Base-by-base conservation (phyloP, 2,797 vertebrate species). In the Morelia viridis region DNA sequence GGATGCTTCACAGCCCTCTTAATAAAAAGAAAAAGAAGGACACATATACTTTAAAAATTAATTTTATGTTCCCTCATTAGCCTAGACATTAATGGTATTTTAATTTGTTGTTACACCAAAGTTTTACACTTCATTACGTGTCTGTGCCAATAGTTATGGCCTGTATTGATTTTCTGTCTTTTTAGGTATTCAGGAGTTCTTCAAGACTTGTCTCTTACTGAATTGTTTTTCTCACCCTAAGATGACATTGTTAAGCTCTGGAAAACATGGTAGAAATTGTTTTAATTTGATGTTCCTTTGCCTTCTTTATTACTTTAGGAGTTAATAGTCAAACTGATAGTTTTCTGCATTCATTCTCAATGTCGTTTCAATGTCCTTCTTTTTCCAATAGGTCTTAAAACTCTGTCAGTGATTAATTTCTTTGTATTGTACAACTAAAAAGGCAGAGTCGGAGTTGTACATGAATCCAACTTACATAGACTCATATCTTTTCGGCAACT, bases 71-170 rank as follows among this genome's bases (percentile, higher is more conserved):
- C 3, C 13, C 95, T 95, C 76, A 93, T 96, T 95, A 94, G 56
- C 83, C 56, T 90, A 84, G 93, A 94, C 71, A 92, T 95, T 95
- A 96, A 96, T 95, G 85, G 93, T 94, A 31, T 92, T 96, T 96
- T 96, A 96, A 95, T 95, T 97, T 96, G 88, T 95, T 94, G 80
- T 95, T 95, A 96, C 87, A 95, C 91, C 10, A 56, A 95, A 93
- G 90, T 92, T 96, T 92, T 93, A 92, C 68, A 92, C 88, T 96
- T 92, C 91, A 94, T 95, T 96, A 94, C 91, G 94, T 94, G 94
- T 58, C 68, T 91, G 76, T 64, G 93, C 93, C 50, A 87, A 95
- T 96, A 96, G 95, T 89, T 93, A 94, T 2, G 0, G 60, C 80
- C 35, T n/a, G 94, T 96, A 96, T 94, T 96, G 92, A 96, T 97